Conservation (phyloP, 2,113 vertebrate genomes). For the Trachemys scripta region DNA sequence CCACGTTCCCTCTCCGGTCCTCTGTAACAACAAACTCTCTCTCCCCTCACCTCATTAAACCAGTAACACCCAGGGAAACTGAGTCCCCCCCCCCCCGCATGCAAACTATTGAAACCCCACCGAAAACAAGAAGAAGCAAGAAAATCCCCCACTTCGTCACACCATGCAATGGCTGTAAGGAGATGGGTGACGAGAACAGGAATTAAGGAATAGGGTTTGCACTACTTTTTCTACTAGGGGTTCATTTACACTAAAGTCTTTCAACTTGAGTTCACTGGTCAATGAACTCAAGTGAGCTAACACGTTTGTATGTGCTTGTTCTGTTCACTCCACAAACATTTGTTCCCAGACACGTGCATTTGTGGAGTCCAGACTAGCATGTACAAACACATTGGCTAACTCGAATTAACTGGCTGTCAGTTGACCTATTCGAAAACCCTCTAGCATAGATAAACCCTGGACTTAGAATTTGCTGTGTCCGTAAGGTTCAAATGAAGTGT, state of each 20-base stretch:
- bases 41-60: no score
- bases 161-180: neutral
- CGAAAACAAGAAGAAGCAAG: no score
- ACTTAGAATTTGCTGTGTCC: neutral
- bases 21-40: no score
- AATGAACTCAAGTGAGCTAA: neutral
- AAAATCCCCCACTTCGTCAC: no score
- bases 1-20: no score
- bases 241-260: neutral
- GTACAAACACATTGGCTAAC: neutral
- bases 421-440: neutral
- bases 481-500: neutral
- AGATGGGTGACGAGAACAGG: neutral
- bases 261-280: neutral
- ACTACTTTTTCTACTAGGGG: neutral
- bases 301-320: neutral
- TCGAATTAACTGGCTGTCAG: neutral
- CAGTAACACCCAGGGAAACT: no score
- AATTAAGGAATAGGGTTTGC: neutral
- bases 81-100: no score
- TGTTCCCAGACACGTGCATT: neutral
- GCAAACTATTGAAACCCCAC: no score
- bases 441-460: neutral
- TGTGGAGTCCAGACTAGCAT: neutral
- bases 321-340: neutral